phyloP scores from a whole-genome alignment of 2,888 invertebrate species.

The Melangyna quadrimaculata region DNA sequence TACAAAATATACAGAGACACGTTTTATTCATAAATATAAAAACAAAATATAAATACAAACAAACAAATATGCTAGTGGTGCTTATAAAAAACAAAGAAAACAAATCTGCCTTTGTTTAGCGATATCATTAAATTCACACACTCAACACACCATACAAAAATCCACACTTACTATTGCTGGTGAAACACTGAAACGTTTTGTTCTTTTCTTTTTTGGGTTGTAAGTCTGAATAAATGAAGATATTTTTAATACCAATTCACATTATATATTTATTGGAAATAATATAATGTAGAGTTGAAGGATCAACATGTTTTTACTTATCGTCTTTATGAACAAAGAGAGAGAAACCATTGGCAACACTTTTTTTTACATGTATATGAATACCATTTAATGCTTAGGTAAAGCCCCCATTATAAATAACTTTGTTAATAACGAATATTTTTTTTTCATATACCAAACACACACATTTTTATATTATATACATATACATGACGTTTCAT shows the following conservation, averaged over 20 bases:
- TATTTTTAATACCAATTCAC: neutral
- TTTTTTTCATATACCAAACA: slow-evolving; percentile 43
- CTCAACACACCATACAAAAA: slow-evolving; percentile 15
- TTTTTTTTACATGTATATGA: slow-evolving; percentile 49
- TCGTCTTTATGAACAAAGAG: slow-evolving; percentile 8
- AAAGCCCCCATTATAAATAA: slow-evolving; percentile 28
- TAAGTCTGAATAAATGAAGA: slow-evolving; percentile 33
- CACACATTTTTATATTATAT: slow-evolving; percentile 9
- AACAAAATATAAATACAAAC: neutral
- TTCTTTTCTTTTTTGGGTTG: neutral
- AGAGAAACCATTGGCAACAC: slow-evolving; percentile 48
- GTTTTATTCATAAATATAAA: slow-evolving; percentile 16
- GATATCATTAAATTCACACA: slow-evolving; percentile 19
- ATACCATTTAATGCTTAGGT: slow-evolving; percentile 56
- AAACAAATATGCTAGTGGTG: slow-evolving; percentile 45
- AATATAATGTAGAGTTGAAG: slow-evolving; percentile 29
- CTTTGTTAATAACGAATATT: slow-evolving; percentile 6
- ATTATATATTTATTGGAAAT: neutral
- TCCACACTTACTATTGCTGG: slow-evolving; percentile 24
- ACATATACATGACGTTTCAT: slow-evolving; percentile 42
- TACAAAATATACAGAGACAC: slow-evolving; percentile 26
- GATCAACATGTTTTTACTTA: slow-evolving; percentile 45
- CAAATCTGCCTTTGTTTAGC: slow-evolving; percentile 23
- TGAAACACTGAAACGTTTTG: neutral
- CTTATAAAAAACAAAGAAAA: slow-evolving; percentile 36